Evolutionary conservation across 2,113 vertebrate genomes (phyloP).

Genomic region (Murina feae): DNA sequence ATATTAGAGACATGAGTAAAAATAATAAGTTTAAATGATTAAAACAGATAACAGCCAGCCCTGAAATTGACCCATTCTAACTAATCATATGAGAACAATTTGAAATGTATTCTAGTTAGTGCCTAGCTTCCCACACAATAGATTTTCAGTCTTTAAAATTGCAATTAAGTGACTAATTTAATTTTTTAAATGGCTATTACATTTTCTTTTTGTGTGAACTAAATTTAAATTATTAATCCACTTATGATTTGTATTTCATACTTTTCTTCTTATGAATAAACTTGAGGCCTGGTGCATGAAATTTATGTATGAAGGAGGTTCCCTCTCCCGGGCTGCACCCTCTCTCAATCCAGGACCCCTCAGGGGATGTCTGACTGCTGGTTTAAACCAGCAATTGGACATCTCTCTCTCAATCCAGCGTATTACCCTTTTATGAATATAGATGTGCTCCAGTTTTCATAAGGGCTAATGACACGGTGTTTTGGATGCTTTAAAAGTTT

Average conservation of each 20-base stretch:
- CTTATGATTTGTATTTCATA: not conserved
- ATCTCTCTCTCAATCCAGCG: too few relatives aligned
- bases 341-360: too few relatives aligned
- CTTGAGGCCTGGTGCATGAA: too few relatives aligned
- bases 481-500: not conserved
- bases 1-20: not conserved
- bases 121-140: not conserved
- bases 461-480: not conserved
- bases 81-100: conserved; percentile 46
- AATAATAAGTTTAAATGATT: conserved; percentile 2
- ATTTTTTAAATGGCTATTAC: conserved; percentile 53
- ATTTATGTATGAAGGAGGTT: too few relatives aligned
- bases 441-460: not conserved
- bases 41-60: not conserved
- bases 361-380: too few relatives aligned
- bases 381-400: too few relatives aligned
- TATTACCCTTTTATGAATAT: too few relatives aligned
- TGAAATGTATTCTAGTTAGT: conserved; percentile 35
- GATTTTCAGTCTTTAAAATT: conserved; percentile 36
- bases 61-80: not conserved
- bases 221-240: conserved; percentile 53
- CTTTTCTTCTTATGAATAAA: not conserved
- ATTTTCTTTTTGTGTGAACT: conserved; percentile 4
- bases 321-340: too few relatives aligned
- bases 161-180: conserved; percentile 55